Conservation (phyloP, 1,140 invertebrate genomes). For the Acromyrmex echinatior region DNA sequence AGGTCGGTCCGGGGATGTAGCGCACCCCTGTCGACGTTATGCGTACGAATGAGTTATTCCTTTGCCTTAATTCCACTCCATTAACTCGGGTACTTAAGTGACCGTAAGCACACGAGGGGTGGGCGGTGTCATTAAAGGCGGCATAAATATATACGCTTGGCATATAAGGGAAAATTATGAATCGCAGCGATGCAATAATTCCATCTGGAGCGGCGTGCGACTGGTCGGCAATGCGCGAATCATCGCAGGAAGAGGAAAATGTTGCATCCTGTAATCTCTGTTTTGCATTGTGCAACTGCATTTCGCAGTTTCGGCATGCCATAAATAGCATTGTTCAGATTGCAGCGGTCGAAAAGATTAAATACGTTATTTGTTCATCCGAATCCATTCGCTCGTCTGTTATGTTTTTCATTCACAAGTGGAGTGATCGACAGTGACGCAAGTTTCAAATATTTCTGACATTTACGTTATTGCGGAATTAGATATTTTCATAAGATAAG, state of each 20-base stretch:
- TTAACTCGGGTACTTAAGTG: conserved; percentile 73
- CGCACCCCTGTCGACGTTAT: conserved; percentile 67
- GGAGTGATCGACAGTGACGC: background rate
- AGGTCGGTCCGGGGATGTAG: conserved; percentile 37
- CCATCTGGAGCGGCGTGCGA: background rate
- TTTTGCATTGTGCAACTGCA: conserved; percentile 34
- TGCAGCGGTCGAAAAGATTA: background rate
- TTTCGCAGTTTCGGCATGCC: background rate
- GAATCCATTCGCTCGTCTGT: no score
- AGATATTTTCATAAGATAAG: conserved; percentile 35
- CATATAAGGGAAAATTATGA: background rate
- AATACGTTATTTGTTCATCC: background rate
- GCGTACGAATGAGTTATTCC: conserved; percentile 77
- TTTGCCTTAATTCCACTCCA: conserved; percentile 75
- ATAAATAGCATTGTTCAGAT: conserved; percentile 17
- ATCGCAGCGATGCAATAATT: conserved; percentile 55
- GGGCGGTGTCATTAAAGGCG: conserved; percentile 66
- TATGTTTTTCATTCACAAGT: background rate
- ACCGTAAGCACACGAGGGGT: conserved; percentile 53
- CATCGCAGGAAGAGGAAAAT: conserved; percentile 37
- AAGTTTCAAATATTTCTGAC: background rate
- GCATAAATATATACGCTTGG: conserved; percentile 56
- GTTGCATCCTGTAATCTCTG: conserved; percentile 34
- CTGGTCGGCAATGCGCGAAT: conserved; percentile 24
- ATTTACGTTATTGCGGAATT: conserved; percentile 11